phyloP scores from a whole-genome alignment of 2,113 vertebrate species.

The human (Homo sapiens) region GRCh38 chr1:29397001-29397500 shows the following conservation, averaged over 20 bases:
- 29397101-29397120: neutral
- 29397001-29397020: accelerated
- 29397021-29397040: neutral
- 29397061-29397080: neutral
- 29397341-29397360: neutral
- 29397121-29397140: neutral
- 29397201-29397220: neutral
- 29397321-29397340: neutral
- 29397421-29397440: neutral
- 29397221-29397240: neutral
- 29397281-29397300: neutral
- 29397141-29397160: neutral
- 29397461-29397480: neutral
- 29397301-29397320: neutral
- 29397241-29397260: neutral
- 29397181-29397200: neutral
- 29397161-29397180: neutral
- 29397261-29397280: neutral
- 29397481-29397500: neutral
- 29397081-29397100: neutral
- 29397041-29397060: neutral
- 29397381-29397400: neutral
- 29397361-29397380: neutral
- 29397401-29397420: neutral
- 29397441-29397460: neutral